These are phyloP conservation scores for Gavia stellata DNA, from an alignment of 2,113 vertebrate species.

Conservation along the genomic window DNA sequence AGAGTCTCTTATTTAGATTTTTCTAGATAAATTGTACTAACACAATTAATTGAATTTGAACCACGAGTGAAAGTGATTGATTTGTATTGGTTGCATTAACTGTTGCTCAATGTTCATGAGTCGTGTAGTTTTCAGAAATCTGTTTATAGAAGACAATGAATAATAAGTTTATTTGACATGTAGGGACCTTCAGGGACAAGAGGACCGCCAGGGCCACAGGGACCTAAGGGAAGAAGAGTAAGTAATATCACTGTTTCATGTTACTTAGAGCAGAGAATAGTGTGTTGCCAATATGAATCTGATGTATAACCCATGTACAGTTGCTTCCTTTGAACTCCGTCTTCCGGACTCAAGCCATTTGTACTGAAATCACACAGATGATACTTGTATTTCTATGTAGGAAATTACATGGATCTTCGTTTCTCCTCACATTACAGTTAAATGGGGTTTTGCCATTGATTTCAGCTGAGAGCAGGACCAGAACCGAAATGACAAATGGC, in stretches of 20 bases:
- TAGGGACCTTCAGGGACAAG: slow-evolving; percentile 85
- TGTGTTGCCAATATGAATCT: background rate
- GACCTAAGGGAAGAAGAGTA: slow-evolving; percentile 89
- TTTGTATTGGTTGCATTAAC: background rate
- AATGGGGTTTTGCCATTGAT: background rate
- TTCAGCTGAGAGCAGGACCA: background rate
- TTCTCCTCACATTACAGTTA: background rate
- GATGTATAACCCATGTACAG: background rate
- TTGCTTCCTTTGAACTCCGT: background rate
- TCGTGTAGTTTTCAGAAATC: background rate
- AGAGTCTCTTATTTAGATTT: background rate
- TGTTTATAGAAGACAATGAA: background rate
- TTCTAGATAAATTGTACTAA: background rate
- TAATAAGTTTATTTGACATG: background rate
- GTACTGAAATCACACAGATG: background rate
- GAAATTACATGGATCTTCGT: background rate
- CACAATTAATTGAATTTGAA: background rate
- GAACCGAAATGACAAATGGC: background rate
- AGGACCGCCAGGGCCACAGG: slow-evolving; percentile 80
- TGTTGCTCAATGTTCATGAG: background rate
- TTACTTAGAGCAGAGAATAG: background rate
- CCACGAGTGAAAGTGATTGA: background rate
- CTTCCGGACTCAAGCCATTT: background rate
- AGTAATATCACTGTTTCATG: slow-evolving; percentile 43
- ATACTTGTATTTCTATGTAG: background rate